Percentiles rank a stretch among this genome's conserved stretches.
Evolutionary conservation across 1,140 invertebrate genomes (phyloP).

Genomic region (Arion vulgaris): DNA sequence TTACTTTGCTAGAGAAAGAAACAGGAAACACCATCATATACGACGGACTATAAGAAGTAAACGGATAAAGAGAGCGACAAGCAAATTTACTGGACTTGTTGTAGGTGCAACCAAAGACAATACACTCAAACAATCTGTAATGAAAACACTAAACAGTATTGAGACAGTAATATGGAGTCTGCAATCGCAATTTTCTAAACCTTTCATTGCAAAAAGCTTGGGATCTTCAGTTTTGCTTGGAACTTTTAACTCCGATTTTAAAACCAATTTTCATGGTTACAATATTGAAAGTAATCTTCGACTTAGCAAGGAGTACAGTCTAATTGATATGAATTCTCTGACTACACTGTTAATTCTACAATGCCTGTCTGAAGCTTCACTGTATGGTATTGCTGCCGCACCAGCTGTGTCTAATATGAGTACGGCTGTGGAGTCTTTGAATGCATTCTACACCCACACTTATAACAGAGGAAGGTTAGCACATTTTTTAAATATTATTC

Average conservation of each 20-base stretch:
- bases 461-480: conserved; percentile 1
- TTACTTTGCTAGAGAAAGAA: neutral
- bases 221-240: neutral
- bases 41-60: neutral
- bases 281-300: neutral
- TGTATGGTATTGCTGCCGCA: neutral
- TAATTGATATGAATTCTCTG: neutral
- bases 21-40: neutral
- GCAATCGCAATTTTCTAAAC: neutral
- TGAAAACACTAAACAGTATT: neutral
- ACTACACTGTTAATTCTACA: neutral
- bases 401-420: neutral
- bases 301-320: neutral
- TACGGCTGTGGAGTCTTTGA: neutral
- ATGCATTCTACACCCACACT: neutral
- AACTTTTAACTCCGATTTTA: neutral
- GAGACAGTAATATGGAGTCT: neutral
- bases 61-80: neutral
- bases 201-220: neutral
- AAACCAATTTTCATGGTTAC: neutral
- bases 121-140: neutral
- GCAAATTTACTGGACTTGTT: conserved; percentile 8
- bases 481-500: neutral
- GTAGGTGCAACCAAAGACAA: neutral
- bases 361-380: neutral